Conservation (phyloP, 1,140 invertebrate species). For the Venturia canescens region DNA sequence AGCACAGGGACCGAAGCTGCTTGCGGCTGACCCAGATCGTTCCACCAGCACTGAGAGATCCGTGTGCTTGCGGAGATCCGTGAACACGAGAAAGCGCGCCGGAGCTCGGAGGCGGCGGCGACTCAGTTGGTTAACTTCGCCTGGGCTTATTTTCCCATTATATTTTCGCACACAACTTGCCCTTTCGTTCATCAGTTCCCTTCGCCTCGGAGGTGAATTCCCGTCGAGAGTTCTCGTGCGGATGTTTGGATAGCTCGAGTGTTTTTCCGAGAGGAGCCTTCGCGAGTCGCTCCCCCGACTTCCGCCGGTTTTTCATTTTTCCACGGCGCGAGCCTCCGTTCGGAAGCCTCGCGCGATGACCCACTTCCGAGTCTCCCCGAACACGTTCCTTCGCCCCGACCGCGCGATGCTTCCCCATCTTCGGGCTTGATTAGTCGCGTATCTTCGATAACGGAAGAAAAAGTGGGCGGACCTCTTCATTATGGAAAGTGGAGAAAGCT, state of each 20-base stretch:
- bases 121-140: neutral
- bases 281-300: neutral
- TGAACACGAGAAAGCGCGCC: neutral
- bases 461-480: neutral
- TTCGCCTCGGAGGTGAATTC: neutral
- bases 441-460: neutral
- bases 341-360: neutral
- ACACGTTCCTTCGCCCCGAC: neutral
- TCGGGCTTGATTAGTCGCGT: neutral
- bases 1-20: slow-evolving; percentile 6
- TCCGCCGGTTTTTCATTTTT: neutral
- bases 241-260: neutral
- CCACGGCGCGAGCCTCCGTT: neutral
- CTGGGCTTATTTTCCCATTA: neutral
- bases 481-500: neutral
- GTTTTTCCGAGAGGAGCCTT: neutral
- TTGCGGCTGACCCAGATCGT: slow-evolving; percentile 29
- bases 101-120: neutral
- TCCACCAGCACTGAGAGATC: neutral
- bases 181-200: neutral
- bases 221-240: neutral
- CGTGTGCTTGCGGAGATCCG: neutral
- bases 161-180: neutral
- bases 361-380: neutral
- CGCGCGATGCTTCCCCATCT: neutral